Conservation (phyloP, 2,888 invertebrate species). For the Eupithecia pulchellata region DNA sequence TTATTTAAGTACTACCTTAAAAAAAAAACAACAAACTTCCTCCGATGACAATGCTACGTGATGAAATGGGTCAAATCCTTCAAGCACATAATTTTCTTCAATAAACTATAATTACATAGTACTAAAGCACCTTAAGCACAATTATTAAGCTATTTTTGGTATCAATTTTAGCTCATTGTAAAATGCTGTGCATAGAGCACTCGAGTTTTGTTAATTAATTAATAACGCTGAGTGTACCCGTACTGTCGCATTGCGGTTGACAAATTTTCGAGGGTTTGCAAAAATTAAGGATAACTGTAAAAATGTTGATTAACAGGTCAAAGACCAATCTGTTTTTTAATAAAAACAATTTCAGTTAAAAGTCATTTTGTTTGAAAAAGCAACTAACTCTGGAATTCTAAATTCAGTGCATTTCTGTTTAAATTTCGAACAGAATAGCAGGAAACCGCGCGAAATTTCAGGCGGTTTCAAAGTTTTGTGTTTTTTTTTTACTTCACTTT, state of each 20-base stretch:
- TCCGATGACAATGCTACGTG: neutral
- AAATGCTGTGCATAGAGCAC: constrained; percentile 39
- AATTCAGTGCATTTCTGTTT: constrained; percentile 9
- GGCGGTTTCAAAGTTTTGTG: neutral
- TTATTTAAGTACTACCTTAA: too few relatives aligned
- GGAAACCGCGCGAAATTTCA: neutral
- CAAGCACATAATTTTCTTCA: too few relatives aligned
- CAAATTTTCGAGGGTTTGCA: neutral
- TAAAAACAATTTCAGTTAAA: neutral
- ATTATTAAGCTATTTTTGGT: neutral
- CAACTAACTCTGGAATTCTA: neutral
- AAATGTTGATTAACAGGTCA: neutral
- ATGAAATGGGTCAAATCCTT: too few relatives aligned
- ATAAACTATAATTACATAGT: too few relatives aligned
- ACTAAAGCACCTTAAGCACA: too few relatives aligned
- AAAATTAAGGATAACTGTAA: neutral
- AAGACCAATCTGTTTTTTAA: neutral
- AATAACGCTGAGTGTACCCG: constrained; percentile 51
- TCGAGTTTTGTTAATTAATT: constrained; percentile 48
- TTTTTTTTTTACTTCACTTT: neutral
- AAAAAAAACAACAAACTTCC: neutral
- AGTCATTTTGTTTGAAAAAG: neutral
- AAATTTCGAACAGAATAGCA: constrained; percentile 6
- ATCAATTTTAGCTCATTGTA: constrained; percentile 18
- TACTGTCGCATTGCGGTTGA: constrained; percentile 62